phyloP scores from a whole-genome alignment of 2,113 vertebrate species.

The Leptocoma aspasia region DNA sequence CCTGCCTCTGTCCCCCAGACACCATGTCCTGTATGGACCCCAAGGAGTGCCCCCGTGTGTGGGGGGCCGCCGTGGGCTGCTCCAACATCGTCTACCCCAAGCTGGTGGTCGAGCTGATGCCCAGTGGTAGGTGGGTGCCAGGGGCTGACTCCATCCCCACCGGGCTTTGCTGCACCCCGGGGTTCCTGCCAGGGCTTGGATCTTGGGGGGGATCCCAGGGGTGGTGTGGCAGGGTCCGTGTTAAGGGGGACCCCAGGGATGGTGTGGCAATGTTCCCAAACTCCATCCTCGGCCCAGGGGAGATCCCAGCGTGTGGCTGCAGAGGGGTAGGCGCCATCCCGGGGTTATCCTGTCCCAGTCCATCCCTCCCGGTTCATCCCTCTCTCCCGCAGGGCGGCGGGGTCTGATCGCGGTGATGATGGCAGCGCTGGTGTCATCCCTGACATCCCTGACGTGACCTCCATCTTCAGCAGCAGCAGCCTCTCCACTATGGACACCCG shows the following conservation, averaged over 20 bases:
- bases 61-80: constrained; percentile 83
- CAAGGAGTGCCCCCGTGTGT: constrained; percentile 81
- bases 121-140: constrained; percentile 74
- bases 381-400: constrained; percentile 76
- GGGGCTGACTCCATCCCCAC: rapidly evolving
- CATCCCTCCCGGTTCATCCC: rapidly evolving
- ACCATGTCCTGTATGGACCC: constrained; percentile 87
- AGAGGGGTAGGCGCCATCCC: neutral
- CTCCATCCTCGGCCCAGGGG: neutral
- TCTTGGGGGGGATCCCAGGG: rapidly evolving
- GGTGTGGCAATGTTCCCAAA: neutral
- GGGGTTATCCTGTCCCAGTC: neutral
- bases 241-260: rapidly evolving
- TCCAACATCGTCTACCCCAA: constrained; percentile 90
- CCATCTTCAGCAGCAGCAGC: constrained; percentile 88
- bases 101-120: constrained; percentile 90
- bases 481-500: constrained; percentile 94
- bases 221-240: rapidly evolving
- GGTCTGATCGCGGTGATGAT: constrained; percentile 90
- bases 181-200: neutral
- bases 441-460: too few relatives aligned
- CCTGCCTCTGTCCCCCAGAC: constrained; percentile 68
- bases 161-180: rapidly evolving
- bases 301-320: neutral
- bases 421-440: constrained; percentile 88